Evolutionary conservation across 2,888 invertebrate species (phyloP).

Genomic region (Melanostoma scalare): DNA sequence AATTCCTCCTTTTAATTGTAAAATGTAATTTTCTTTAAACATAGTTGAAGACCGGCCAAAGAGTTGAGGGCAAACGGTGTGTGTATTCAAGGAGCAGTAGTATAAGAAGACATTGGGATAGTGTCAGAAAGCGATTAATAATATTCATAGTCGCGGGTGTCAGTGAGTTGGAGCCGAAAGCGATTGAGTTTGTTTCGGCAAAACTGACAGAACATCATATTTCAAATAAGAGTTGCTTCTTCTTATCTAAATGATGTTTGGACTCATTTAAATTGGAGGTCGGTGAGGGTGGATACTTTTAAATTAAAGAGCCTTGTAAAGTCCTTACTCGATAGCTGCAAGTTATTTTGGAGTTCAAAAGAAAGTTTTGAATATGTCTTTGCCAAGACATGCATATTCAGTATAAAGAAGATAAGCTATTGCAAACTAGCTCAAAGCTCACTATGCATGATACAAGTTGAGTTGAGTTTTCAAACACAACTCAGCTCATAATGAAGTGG

Average conservation of each 20-base stretch:
- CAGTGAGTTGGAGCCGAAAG: slow-evolving; percentile 44
- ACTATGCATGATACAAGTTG: too few relatives aligned
- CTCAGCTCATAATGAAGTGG: too few relatives aligned
- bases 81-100: slow-evolving; percentile 26
- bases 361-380: too few relatives aligned
- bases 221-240: slow-evolving; percentile 50
- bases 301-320: neutral
- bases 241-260: slow-evolving; percentile 68
- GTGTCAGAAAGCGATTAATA: slow-evolving; percentile 67
- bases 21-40: slow-evolving; percentile 18
- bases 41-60: slow-evolving; percentile 4
- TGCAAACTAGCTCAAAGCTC: too few relatives aligned
- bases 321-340: too few relatives aligned
- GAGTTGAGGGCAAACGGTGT: slow-evolving; percentile 28
- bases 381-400: too few relatives aligned
- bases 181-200: slow-evolving; percentile 41
- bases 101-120: slow-evolving; percentile 28
- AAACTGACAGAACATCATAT: slow-evolving; percentile 71
- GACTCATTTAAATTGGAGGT: slow-evolving; percentile 39
- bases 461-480: too few relatives aligned
- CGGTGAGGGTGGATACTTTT: neutral
- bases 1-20: slow-evolving; percentile 66
- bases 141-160: slow-evolving; percentile 69
- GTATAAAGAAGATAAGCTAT: too few relatives aligned
- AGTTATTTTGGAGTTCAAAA: too few relatives aligned